Evolutionary conservation across 2,797 vertebrate genomes (phyloP).

Genomic region (Tachyglossus aculeatus): DNA sequence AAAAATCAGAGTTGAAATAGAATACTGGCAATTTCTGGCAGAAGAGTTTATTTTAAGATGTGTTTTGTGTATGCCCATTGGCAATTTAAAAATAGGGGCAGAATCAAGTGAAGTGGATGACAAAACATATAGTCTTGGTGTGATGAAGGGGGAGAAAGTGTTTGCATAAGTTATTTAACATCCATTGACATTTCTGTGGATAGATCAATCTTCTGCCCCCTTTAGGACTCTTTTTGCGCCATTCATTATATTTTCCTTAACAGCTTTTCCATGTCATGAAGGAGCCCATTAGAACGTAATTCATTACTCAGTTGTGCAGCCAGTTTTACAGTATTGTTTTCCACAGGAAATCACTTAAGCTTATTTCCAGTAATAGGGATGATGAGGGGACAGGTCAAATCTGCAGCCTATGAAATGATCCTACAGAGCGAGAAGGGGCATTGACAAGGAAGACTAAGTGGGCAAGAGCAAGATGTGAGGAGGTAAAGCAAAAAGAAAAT

Average conservation of each 20-base stretch:
- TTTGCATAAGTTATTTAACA: constrained; percentile 16
- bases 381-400: no score
- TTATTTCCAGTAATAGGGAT: no score
- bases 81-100: constrained; percentile 30
- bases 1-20: constrained; percentile 5
- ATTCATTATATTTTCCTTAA: constrained; percentile 20
- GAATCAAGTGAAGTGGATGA: constrained; percentile 21
- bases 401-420: no score
- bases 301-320: constrained; percentile 21
- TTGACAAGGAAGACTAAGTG: no score
- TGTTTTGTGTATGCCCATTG: constrained; percentile 41
- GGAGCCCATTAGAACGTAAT: background rate
- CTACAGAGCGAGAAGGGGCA: no score
- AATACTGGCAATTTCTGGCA: constrained; percentile 29
- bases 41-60: constrained; percentile 41
- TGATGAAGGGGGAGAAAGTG: constrained; percentile 19
- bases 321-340: background rate
- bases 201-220: background rate
- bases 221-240: background rate
- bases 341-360: no score
- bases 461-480: no score
- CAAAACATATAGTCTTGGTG: constrained; percentile 15
- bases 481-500: no score
- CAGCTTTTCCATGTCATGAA: background rate
- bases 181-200: background rate